phyloP scores from a whole-genome alignment of 2,797 vertebrate genomes.

The Rhyacichthys aspro region DNA sequence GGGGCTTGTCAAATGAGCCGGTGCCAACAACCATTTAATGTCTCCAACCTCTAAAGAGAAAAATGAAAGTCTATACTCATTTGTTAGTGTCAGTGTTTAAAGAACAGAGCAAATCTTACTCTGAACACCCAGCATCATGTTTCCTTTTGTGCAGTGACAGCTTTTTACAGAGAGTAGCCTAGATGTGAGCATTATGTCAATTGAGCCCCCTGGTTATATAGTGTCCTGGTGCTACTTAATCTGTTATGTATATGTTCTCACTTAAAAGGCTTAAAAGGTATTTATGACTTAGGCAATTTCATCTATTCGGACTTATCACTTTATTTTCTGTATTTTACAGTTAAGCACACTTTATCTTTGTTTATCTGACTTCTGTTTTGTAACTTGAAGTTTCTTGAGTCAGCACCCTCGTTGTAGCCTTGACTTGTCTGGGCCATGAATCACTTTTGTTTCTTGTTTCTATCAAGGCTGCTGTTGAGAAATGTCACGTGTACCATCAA shows the following conservation, averaged over 20 bases:
- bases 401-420: background rate
- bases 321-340: background rate
- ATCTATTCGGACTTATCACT: background rate
- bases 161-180: conserved; percentile 1
- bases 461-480: conserved; percentile 1
- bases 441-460: conserved; percentile 21
- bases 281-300: no score
- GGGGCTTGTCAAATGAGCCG: no score
- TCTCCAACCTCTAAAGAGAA: conserved; percentile 3
- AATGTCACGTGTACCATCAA: background rate
- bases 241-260: background rate
- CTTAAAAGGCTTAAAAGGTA: no score
- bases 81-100: background rate
- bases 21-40: conserved; percentile 3
- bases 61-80: conserved; percentile 4
- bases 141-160: conserved; percentile 2
- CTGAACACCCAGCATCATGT: background rate
- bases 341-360: background rate
- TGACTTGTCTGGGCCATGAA: conserved; percentile 11
- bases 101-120: background rate
- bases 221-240: conserved; percentile 3
- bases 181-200: conserved; percentile 6
- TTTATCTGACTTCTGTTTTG: background rate
- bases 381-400: conserved; percentile 21
- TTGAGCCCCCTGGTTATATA: background rate